Base-by-base conservation (phyloP, 1,140 invertebrate genomes). In the Lasioglossum albipes region DNA sequence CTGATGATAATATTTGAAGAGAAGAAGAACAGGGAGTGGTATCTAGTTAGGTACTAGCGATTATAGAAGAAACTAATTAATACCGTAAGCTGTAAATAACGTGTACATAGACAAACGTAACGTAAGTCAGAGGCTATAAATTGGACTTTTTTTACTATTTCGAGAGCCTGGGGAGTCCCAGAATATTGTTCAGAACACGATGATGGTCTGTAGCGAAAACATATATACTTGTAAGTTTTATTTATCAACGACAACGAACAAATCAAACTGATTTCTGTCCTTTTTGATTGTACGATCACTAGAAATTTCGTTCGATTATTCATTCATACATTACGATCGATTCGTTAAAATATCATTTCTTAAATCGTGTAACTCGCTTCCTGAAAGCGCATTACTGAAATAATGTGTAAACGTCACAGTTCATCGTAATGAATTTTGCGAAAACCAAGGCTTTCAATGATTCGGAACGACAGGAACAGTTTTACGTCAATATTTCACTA, bases 71-170 rank as follows among this genome's bases (percentile, higher is more conserved):
- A n/a, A 61, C 59, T 79, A 77, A 71, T 27, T 80, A 77, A 74
- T 27, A 27, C 64, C 27, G 69, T 85, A 88, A 88, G 57, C 22
- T 90, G 88, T 89, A 90, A 79, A 89, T 89, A 88, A 76, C 31
- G 45, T 90, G 86, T 86, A 89, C 79, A 90, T 88, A 88, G 61
- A 54, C 42, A 75, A 59, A 54, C 13, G 45, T 86, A 85, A 65
- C 62, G 36, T 84, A 84, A 84, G 70, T 76, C 67, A 59, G 70
- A 75, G 61, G 59, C 64, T 74, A 80, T 65, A 66, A 69, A 62
- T 83, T 65, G 64, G n/a, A 75, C 72, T 66, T 85, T 86, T 85
- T 82, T 82, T 85, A 86, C 83, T 22, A 69, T 78, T 78, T 77
- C 57, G 59, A 82, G 9, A 66, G 68, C 22, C 52, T 75, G 78